Evolutionary conservation across 2,888 invertebrate species (phyloP), one percentile per base, ranked within the genome.

Genomic region (Lordiphosa fenestrarum): DNA sequence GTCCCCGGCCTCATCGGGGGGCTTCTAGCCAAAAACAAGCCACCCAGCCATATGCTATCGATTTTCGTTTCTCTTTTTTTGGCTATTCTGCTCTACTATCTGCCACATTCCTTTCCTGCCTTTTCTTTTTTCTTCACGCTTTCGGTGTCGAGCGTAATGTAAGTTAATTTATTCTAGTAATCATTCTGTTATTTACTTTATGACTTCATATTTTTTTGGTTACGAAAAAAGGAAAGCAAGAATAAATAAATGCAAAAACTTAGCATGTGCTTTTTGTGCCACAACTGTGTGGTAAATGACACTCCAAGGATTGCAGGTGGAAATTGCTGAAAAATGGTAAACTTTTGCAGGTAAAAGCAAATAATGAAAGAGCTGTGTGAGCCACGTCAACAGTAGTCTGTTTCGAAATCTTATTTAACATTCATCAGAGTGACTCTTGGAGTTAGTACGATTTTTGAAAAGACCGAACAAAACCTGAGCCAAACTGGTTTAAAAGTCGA

Each of bases 11-110:
- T 23, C 6, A 1, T 46, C 46, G 21, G 30, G 6, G 23, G 15
- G 44, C 35, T 23, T 35, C 41, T 21, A 42, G 52, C 36, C 33
- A 44, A 44, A 71, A 69, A 69, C 66, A 69, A 66, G 61, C 61
- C 71, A 59, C 61, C 6, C 68, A 66, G 69, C 77, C 86, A 85
- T 86, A 87, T 85, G 83, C 69, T 87, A 87, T 87, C 81, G 87
- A 87, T 87, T 87, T 87, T 87, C 69, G 47, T 58, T 53, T 35
- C 41, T 54, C 23, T 49, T 35, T 46, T 46, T 23, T 39, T 59
- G 30, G 30, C 30, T 36, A 30, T 42, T 42, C 41, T 30, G 10
- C 15, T 44, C 44, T 15, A 44, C 44, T 44, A 44, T 44, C 44
- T 44, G 44, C 30, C 33, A 15, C 15, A 30, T 44, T 25, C 41